Evolutionary conservation across 2,888 invertebrate species (phyloP).

Genomic region (Drosophila suboccidentalis): DNA sequence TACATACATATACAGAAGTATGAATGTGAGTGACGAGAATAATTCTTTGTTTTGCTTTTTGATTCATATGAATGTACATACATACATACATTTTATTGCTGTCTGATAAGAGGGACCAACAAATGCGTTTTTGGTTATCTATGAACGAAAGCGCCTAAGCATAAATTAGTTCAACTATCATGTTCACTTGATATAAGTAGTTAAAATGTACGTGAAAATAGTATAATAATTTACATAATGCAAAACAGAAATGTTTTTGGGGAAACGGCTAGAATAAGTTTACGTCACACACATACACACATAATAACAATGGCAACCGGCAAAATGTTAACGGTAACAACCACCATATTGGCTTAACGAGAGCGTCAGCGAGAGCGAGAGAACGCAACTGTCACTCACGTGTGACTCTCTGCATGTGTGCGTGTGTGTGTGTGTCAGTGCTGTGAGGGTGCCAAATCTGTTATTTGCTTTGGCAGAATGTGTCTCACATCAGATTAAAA

Average conservation of each 20-base stretch:
- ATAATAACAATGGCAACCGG: slow-evolving; percentile 56
- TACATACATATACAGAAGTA: background rate
- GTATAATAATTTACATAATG: slow-evolving; percentile 47
- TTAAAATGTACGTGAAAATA: slow-evolving; percentile 31
- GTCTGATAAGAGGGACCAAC: slow-evolving; percentile 41
- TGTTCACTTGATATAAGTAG: slow-evolving; percentile 20
- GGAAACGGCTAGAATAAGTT: slow-evolving; percentile 42
- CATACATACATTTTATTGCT: slow-evolving; percentile 29
- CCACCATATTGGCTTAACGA: slow-evolving; percentile 56
- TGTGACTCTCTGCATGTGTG: slow-evolving; percentile 20
- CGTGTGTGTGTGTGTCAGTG: slow-evolving; percentile 22
- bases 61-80: slow-evolving; percentile 36
- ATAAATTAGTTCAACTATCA: slow-evolving; percentile 57
- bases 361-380: slow-evolving; percentile 26
- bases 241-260: slow-evolving; percentile 8
- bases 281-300: slow-evolving; percentile 47
- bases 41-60: slow-evolving; percentile 68
- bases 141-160: slow-evolving; percentile 28
- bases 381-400: slow-evolving; percentile 41
- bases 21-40: slow-evolving; percentile 41
- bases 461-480: slow-evolving; percentile 33
- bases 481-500: slow-evolving; percentile 31
- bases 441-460: slow-evolving; percentile 48
- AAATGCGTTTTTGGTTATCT: slow-evolving; percentile 47
- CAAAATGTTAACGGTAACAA: slow-evolving; percentile 69